A percentile compares a stretch with the other conserved stretches of the same genome.
These are phyloP conservation scores for Otolemur crassicaudatus DNA, from an alignment of 2,797 vertebrate species.

Conservation along the genomic window DNA sequence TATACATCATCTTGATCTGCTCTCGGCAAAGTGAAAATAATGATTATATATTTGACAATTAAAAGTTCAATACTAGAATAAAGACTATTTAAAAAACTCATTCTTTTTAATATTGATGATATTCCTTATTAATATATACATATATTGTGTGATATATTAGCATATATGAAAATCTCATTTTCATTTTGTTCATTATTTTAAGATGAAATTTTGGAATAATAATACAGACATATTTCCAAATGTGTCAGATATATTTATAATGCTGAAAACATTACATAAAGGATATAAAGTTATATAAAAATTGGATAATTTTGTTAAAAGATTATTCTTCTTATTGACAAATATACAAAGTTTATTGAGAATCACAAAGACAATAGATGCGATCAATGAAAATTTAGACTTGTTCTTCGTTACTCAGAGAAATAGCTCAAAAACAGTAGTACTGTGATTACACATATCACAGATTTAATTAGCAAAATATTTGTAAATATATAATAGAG, in stretches of 20 bases:
- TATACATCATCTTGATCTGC: not conserved
- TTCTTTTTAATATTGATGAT: not conserved
- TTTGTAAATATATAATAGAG: not conserved
- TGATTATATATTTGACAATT: not conserved
- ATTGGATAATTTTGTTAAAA: not conserved
- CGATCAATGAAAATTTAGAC: not conserved
- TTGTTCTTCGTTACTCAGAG: not conserved
- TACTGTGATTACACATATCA: not conserved
- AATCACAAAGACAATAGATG: not conserved
- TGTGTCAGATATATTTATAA: not conserved
- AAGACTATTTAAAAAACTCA: not conserved
- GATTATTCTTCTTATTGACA: not conserved
- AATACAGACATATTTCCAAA: not conserved
- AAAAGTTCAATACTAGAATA: not conserved
- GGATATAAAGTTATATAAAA: not conserved
- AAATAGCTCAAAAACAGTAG: not conserved
- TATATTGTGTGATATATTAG: not conserved
- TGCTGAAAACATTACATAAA: not conserved
- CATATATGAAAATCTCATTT: not conserved
- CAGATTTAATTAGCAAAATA: not conserved
- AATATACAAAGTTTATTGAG: not conserved
- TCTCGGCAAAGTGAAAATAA: not conserved
- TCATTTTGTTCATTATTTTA: not conserved
- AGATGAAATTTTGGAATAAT: not conserved
- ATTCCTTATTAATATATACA: not conserved